These are phyloP conservation scores for Spongilla lacustris DNA, from an alignment of 37 sponge, comb jelly and placozoan species.

Conservation along the genomic window DNA sequence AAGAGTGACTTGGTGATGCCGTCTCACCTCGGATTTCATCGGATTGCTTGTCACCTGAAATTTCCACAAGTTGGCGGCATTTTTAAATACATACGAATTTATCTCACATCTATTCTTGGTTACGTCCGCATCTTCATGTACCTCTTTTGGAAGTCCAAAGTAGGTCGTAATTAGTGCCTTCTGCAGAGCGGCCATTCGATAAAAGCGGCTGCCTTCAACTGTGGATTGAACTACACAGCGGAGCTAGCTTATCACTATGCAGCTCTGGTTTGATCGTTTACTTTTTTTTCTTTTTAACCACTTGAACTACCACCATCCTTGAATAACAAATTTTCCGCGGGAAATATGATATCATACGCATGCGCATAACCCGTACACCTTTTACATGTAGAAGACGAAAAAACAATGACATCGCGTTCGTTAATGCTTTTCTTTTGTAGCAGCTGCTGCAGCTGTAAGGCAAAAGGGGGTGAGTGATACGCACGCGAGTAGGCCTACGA, in stretches of 20 bases:
- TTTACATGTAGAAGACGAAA: neutral
- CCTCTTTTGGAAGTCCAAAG: neutral
- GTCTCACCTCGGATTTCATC: neutral
- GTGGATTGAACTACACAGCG: neutral
- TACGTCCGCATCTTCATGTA: neutral
- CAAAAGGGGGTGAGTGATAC: neutral
- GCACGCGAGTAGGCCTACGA: neutral
- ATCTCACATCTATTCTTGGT: conserved; percentile 1
- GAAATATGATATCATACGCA: neutral
- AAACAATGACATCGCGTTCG: neutral
- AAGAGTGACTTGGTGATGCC: neutral
- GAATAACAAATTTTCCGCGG: neutral
- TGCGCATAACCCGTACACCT: neutral
- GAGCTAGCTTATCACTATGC: neutral
- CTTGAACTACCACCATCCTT: neutral
- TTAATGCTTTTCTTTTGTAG: neutral
- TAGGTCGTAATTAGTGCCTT: neutral
- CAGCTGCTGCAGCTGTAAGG: neutral
- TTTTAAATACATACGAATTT: neutral
- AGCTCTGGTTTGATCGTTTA: neutral
- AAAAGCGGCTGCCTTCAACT: neutral
- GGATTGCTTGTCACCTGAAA: neutral
- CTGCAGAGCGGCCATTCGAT: neutral
- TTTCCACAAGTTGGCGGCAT: neutral
- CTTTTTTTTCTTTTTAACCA: no score